A percentile compares a stretch with the other conserved stretches of the same genome.
These are phyloP conservation scores for Neosilurus mollespiculum DNA, from an alignment of 2,797 vertebrate genomes.

Conservation along the genomic window DNA sequence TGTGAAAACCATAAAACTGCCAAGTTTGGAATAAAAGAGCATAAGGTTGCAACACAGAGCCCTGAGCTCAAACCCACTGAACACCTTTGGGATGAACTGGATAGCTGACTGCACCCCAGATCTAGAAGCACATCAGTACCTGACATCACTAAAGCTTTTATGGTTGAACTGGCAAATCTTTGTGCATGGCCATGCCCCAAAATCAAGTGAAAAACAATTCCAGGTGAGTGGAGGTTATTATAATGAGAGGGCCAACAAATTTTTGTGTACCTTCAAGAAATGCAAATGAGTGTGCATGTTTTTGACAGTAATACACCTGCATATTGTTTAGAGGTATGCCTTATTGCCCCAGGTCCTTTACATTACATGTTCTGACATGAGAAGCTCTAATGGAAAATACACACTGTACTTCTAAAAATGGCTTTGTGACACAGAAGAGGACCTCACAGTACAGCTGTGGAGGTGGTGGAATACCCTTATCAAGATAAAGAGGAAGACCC, in stretches of 20 bases:
- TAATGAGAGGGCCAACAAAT: background rate
- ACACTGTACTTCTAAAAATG: background rate
- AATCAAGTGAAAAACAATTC: background rate
- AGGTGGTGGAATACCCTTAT: background rate
- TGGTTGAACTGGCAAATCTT: background rate
- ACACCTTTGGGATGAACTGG: background rate
- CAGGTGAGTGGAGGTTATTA: background rate
- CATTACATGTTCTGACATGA: background rate
- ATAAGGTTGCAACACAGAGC: background rate
- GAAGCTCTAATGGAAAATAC: constrained; percentile 1
- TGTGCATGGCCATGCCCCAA: background rate
- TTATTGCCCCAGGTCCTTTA: constrained; percentile 24
- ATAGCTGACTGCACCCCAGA: background rate
- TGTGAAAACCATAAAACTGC: no score
- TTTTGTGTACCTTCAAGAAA: background rate
- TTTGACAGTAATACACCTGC: background rate
- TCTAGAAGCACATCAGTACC: no score
- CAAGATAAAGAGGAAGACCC: background rate
- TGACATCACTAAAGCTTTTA: background rate
- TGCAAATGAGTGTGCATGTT: background rate
- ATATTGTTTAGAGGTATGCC: constrained; percentile 17
- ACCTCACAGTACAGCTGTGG: background rate
- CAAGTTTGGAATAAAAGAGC: background rate
- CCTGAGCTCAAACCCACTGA: background rate
- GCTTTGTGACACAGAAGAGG: background rate